Evolutionary conservation across 2,888 invertebrate genomes (phyloP).

Genomic region (Spisula subtruncata): DNA sequence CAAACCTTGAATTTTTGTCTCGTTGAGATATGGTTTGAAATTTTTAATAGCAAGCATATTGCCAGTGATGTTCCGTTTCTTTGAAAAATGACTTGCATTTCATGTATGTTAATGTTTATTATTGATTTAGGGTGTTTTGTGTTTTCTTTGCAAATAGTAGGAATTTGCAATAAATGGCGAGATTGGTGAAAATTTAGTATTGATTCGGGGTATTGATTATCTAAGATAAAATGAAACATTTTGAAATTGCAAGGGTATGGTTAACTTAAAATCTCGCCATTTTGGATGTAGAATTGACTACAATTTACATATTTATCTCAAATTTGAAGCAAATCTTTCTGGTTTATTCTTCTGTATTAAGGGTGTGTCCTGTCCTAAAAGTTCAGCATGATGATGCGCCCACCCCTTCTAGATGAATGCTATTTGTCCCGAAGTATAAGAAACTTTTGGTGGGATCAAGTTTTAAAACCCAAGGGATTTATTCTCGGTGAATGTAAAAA

Average conservation of each 20-base stretch:
- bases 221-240: background rate
- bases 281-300: slow-evolving; percentile 40
- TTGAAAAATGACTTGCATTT: slow-evolving; percentile 30
- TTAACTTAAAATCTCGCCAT: slow-evolving; percentile 50
- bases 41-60: background rate
- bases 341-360: too few species aligned
- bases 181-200: slow-evolving; percentile 20
- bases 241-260: background rate
- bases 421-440: too few species aligned
- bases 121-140: slow-evolving; percentile 50
- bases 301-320: slow-evolving; percentile 14
- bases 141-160: slow-evolving; percentile 45
- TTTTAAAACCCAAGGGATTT: too few species aligned
- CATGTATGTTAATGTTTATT: slow-evolving; percentile 44
- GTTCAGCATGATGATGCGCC: too few species aligned
- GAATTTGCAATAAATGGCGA: slow-evolving; percentile 52
- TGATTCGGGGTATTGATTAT: slow-evolving; percentile 16
- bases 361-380: too few species aligned
- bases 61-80: slow-evolving; percentile 34
- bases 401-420: too few species aligned
- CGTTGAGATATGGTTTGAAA: background rate
- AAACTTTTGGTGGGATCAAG: too few species aligned
- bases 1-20: slow-evolving; percentile 28
- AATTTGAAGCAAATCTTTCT: background rate
- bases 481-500: too few species aligned